Base-by-base conservation (phyloP, 2,797 vertebrate genomes). In the Acipenser transmontanus region DNA sequence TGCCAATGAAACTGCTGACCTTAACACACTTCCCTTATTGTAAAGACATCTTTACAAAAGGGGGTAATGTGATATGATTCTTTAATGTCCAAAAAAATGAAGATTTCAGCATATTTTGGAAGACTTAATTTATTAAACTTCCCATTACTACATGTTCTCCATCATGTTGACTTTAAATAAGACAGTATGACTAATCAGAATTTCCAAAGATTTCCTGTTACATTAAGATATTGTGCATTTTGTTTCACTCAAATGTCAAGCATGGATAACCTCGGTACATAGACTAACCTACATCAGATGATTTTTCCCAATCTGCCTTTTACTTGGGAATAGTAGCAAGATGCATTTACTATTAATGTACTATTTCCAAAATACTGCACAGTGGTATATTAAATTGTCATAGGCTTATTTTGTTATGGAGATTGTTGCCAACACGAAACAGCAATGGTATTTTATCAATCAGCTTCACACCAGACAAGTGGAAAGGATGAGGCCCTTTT, bases 141-240 rank as follows among this genome's bases (percentile, higher is more conserved):
- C 34, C 34, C 34, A 34, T 34, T 3, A 34, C 34, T 34, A 34
- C 34, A 34, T 34, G 9, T 69, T 56, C 69, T 67, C 60, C 66
- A 11, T 52, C 67, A 49, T 73, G 68, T 71, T 73, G 69, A 69
- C 60, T 70, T 75, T 73, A 66, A 74, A 75, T 72, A 69, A 72
- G 59, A 63, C 54, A 68, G 48, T 67, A 71, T 66, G 57, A 63
- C 63, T 61, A 62, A 48, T 9, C 50, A 50, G 51, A 70, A 60
- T 68, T 68, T 70, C 50, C 57, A 65, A 68, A 63, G 57, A 48
- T 64, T 66, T 56, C 50, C 49, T 70, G 66, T 68, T 71, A 34
- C 34, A 34, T 34, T 34, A 34, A 34, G 34, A 34, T 34, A 34
- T 4, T 60, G 66, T 62, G 63, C 50, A 57, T 69, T 67, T 61